Evolutionary conservation across 2,113 vertebrate genomes (phyloP), one percentile per base, ranked within the genome.

Genomic region (Erythrolamprus reginae): DNA sequence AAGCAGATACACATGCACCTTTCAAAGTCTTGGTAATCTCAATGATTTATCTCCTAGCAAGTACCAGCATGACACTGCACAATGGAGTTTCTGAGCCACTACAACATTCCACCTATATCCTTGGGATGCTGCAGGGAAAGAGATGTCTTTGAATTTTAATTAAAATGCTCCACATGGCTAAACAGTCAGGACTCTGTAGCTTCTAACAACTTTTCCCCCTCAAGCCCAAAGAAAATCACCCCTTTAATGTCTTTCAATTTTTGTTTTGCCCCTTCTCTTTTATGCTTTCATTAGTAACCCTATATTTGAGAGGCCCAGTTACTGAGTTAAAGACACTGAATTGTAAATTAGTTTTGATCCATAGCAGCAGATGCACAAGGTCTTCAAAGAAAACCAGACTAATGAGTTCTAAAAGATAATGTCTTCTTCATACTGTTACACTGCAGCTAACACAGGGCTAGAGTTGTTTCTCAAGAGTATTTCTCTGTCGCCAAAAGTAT

Each of bases 21-120:
- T 53, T 48, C 61, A 86, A 58, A 52, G 90, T 53, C 86, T 86
- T 42, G 17, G 86, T 77, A 90, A 86, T 90, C 61, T 85, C 21
- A 24, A 48, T 42, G 51, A 88, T 77, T 93, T 91, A 89, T 84
- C 88, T 88, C 88, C 42, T 26, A 91, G 88, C 88, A 91, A 77
- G 88, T n/a, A 70, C 89, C 86, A 84, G 33, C 28, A 4, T 84
- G 86, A 85, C 89, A 90, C 82, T 10, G 50, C 45, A 48, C 52
- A 24, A 42, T 26, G 19, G 85, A 88, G 77, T 56, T 87, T 55
- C 91, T 87, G n/a, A 61, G 47, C 88, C 84, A 56, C 48, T 6
- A 5, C 83, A 38, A 55, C 65, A 53, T 65, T 56, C 84, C 70
- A 61, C 70, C 55, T 55, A n/a, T 33, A 84, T 61, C 84, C 55